Evolutionary conservation across 2,797 vertebrate species (phyloP).

Genomic region (Xenentodon cancila): DNA sequence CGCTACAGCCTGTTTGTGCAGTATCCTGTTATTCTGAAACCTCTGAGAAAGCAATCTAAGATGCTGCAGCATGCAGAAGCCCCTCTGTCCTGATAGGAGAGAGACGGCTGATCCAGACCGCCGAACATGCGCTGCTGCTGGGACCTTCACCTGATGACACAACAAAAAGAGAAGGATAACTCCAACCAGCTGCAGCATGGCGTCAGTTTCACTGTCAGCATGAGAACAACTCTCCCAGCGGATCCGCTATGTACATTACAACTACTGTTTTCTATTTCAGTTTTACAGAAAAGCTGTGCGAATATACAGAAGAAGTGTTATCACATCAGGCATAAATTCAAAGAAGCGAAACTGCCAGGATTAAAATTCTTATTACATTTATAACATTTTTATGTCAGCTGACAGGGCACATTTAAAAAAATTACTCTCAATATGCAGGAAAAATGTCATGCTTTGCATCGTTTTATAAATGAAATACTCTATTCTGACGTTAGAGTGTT

Average conservation of each 20-base stretch:
- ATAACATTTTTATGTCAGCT: too few relatives aligned
- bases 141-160: slow-evolving; percentile 47
- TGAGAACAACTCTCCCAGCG: not conserved
- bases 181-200: not conserved
- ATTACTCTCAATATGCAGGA: too few relatives aligned
- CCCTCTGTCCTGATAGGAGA: not conserved
- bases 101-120: slow-evolving; percentile 22
- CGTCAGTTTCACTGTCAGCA: not conserved
- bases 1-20: slow-evolving; percentile 30
- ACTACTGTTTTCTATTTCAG: too few relatives aligned
- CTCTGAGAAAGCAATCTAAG: slow-evolving; percentile 3
- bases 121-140: slow-evolving; percentile 23
- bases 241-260: not conserved
- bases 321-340: too few relatives aligned
- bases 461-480: too few relatives aligned
- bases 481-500: too few relatives aligned
- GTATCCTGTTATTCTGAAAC: not conserved
- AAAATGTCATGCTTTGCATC: too few relatives aligned
- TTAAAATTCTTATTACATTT: too few relatives aligned
- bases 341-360: too few relatives aligned
- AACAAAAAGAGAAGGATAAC: slow-evolving; percentile 26
- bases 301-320: too few relatives aligned
- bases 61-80: slow-evolving; percentile 41
- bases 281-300: too few relatives aligned
- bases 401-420: too few relatives aligned